phyloP scores from a whole-genome alignment of 2,888 invertebrate genomes.

The Hybos culiciformis region DNA sequence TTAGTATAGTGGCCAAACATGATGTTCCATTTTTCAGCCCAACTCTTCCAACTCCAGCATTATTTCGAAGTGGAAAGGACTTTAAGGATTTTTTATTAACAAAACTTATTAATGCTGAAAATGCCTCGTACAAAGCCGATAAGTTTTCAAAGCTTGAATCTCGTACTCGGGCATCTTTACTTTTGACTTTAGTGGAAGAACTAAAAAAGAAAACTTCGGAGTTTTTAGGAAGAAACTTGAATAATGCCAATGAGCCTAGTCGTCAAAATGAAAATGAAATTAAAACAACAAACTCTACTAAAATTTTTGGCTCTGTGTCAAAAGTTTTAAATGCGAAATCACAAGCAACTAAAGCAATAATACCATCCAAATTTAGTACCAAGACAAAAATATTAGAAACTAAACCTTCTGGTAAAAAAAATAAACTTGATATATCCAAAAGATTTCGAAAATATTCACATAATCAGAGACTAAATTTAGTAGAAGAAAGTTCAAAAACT shows the following conservation, averaged over 20 bases:
- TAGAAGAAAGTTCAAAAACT: constrained; percentile 48
- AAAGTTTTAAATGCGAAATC: constrained; percentile 68
- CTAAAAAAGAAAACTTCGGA: constrained; percentile 76
- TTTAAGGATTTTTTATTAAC: constrained; percentile 93
- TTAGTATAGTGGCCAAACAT: constrained; percentile 87
- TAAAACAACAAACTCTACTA: constrained; percentile 51
- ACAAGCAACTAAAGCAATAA: constrained; percentile 54
- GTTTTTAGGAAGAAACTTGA: constrained; percentile 56
- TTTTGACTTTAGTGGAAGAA: constrained; percentile 80
- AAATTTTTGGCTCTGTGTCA: constrained; percentile 80
- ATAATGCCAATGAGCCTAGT: constrained; percentile 40
- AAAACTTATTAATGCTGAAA: constrained; percentile 94
- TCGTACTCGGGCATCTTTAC: constrained; percentile 75
- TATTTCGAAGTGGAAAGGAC: constrained; percentile 81
- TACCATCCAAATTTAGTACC: constrained; percentile 63
- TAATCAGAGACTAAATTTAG: too few relatives aligned
- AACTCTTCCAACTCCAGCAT: constrained; percentile 76
- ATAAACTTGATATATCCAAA: too few relatives aligned
- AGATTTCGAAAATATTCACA: too few relatives aligned
- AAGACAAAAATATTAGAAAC: constrained; percentile 44
- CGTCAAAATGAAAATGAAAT: constrained; percentile 65
- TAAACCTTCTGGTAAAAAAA: too few relatives aligned
- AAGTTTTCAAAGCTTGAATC: constrained; percentile 90
- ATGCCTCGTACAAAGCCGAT: constrained; percentile 96
- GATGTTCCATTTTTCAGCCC: constrained; percentile 98